A percentile compares a stretch with the other conserved stretches of the same genome.
Evolutionary conservation across 2,888 invertebrate species (phyloP).

Genomic region (Sarcophaga caerulescens): DNA sequence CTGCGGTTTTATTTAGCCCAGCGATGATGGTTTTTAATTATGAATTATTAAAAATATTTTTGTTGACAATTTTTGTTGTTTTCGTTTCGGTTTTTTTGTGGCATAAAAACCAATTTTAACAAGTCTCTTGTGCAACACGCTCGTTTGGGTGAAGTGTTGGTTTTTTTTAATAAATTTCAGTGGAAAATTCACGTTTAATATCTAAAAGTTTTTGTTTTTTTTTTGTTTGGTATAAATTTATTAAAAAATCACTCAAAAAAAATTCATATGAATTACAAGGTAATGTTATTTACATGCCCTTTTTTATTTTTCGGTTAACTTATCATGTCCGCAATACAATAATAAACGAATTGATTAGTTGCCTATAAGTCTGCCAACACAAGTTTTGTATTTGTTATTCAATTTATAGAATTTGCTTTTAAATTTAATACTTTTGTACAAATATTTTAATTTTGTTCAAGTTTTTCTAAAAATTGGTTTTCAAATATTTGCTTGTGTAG

Average conservation of each 20-base stretch:
- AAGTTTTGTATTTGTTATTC: no score
- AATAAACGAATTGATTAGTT: no score
- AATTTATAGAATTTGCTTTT: no score
- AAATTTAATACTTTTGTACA: no score
- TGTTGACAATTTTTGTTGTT: slow-evolving; percentile 69
- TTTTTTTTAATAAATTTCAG: neutral
- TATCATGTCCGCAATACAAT: no score
- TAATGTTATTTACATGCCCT: neutral
- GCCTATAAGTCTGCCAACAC: no score
- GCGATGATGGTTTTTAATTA: slow-evolving; percentile 73
- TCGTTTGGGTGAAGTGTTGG: neutral
- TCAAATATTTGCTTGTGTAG: no score
- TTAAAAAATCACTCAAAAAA: slow-evolving; percentile 14
- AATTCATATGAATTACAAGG: slow-evolving; percentile 3
- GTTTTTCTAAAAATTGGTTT: no score
- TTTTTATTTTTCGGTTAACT: slow-evolving; percentile 20
- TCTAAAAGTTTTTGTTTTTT: neutral
- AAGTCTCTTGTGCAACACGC: slow-evolving; percentile 7
- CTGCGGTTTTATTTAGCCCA: slow-evolving; percentile 68
- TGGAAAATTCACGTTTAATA: neutral
- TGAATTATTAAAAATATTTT: slow-evolving; percentile 74
- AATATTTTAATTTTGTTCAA: no score
- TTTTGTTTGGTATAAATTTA: slow-evolving; percentile 24
- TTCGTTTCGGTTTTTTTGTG: neutral
- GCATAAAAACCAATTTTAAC: neutral